Evolutionary conservation across 2,797 vertebrate genomes (phyloP), one percentile per base, ranked within the genome.

Genomic region (Mionectes olivaceus): DNA sequence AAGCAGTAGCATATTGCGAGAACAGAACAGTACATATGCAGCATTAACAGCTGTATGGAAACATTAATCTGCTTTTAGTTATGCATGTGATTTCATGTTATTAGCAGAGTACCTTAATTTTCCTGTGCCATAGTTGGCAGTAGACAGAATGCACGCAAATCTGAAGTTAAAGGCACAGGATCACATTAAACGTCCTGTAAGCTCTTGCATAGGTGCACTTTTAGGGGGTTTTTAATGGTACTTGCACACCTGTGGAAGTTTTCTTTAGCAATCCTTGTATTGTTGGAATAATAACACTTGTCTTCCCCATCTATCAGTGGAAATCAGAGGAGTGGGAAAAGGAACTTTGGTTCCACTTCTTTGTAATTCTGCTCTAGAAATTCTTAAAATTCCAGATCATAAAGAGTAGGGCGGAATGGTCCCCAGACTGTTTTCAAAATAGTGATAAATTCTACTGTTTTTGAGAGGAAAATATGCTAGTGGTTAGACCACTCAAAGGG

Each of bases 11-110:
- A 11, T 56, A 18, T 47, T 71, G 49, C 27, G 41, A 80, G 24
- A 56, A 33, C 28, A 47, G 30, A 73, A 27, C 22, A n/a, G 8
- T n/a, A 5, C 39, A 7, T 50, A 12, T 46, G 24, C 46, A 15
- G 11, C 37, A 19, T 86, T 86, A 50, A 59, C 22, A 63, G 25
- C 57, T 80, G 14, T 39, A 5, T 24, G 35, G 70, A 52, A 75
- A 32, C 16, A 19, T 32, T 47, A 73, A n/a, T 30, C 33, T 91
- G 25, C 44, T 90, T 85, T 74, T 56, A 74, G 52, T 47, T 11
- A 9, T 17, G 6, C 2, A 0, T 22, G 3, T 0, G 4, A 30
- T 83, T 91, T 85, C 63, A n/a, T 1, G 0, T 43, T 80, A 47
- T 49, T 90, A 80, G 32, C 19, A 68, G 49, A 55, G 35, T 79